A percentile compares a stretch with the other conserved stretches of the same genome.
These are phyloP conservation scores for Polylopha cassiicola DNA, from an alignment of 2,888 invertebrate species.

Conservation along the genomic window DNA sequence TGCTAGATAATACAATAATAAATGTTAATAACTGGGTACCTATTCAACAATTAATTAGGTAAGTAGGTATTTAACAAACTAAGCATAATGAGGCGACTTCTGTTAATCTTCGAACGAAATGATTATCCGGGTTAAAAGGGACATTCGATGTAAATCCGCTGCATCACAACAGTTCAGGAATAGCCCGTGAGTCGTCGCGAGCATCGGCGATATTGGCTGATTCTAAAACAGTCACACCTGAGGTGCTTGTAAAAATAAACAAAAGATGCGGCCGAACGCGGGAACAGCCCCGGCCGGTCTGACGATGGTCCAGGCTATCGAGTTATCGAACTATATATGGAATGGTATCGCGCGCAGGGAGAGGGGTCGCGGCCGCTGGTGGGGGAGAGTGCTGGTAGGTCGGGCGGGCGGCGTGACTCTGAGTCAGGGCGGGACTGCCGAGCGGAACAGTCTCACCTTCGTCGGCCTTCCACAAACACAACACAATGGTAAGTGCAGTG, in stretches of 20 bases:
- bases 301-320: conserved; percentile 51
- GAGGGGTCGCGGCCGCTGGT: conserved; percentile 31
- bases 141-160: conserved; percentile 40
- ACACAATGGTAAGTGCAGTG: conserved; percentile 69
- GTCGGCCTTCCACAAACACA: conserved; percentile 66
- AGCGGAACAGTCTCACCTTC: conserved; percentile 72
- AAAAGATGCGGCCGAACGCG: conserved; percentile 43
- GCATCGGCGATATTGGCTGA: background rate
- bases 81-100: no score
- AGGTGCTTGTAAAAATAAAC: conserved; percentile 58
- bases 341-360: conserved; percentile 45
- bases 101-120: no score
- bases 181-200: conserved; percentile 7
- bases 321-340: conserved; percentile 73
- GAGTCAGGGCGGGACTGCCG: conserved; percentile 76
- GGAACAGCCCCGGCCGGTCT: conserved; percentile 49
- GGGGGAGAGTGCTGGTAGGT: conserved; percentile 48
- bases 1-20: no score
- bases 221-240: conserved; percentile 25
- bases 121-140: no score
- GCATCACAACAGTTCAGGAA: conserved; percentile 31
- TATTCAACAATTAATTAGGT: no score
- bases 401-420: conserved; percentile 49
- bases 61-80: no score
- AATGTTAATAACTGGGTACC: no score